Base-by-base conservation (phyloP, 2,797 vertebrate genomes). In the Sitta carolinensis region DNA sequence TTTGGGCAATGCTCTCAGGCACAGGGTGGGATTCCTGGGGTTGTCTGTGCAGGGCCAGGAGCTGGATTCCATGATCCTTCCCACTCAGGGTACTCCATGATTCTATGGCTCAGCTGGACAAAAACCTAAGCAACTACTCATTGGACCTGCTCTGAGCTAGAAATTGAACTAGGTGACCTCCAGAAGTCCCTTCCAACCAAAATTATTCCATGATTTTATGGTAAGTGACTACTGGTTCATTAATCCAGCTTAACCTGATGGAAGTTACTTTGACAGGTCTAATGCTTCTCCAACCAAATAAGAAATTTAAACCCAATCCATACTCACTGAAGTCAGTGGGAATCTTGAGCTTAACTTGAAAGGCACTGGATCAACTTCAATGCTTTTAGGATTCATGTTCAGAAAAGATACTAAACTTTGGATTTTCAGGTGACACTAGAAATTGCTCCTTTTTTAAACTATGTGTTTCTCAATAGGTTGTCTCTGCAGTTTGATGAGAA, bases 151-250 rank as follows among this genome's bases (percentile, higher is more conserved):
- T 69, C 16, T 57, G 52, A 84, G 55, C 43, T 42, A 79, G 29
- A 15, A 27, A 12, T 36, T 77, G 68, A 81, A 89, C 23, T 8
- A 48, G 14, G 6, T 69, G 63, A 54, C 52, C 42, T 70, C 38
- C 57, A 61, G 20, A 85, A 80, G 25, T 50, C 19, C 75, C 38
- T 83, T 89, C 20, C 21, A 87, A 80, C 34, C 59, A 87, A 67
- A 93, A 89, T 67, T 89, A 57, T 67, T 91, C 62, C 68, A n/a
- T 64, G 90, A 95, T 91, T 83, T 93, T 79, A 89, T 59, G 40
- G 66, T 34, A 79, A 76, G 58, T 90, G 90, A 90, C 55, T 73
- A 40, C 57, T 16, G 34, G 54, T 72, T 77, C 63, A 50, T 68
- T 87, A 94, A 89, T 92, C 64, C 72, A 85, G 10, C 21, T 93